Conservation (phyloP, 1,140 invertebrate species). For the Idris sp. region DNA sequence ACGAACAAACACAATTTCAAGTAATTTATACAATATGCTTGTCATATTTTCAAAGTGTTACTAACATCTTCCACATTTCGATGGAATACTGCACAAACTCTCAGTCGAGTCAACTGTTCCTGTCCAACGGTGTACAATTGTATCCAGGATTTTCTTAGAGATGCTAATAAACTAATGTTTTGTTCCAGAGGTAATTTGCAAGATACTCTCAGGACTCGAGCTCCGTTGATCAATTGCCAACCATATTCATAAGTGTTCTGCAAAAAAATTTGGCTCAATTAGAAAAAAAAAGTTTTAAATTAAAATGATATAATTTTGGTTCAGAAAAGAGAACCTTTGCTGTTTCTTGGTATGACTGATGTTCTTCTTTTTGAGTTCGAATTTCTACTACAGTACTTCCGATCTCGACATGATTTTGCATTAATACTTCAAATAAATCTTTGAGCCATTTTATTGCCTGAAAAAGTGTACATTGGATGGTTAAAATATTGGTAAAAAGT, state of each 20-base stretch:
- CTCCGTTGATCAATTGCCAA: conserved; percentile 85
- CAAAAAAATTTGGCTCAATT: no score
- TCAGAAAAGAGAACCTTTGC: no score
- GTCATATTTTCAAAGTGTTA: conserved; percentile 2
- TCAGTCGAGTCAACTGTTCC: conserved; percentile 86
- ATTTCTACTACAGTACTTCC: conserved; percentile 86
- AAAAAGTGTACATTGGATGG: conserved; percentile 79
- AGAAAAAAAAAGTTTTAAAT: conserved; percentile 5
- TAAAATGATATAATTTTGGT: no score
- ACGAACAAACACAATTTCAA: background rate
- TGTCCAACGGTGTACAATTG: conserved; percentile 84
- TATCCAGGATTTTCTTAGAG: conserved; percentile 84
- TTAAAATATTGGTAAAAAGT: no score
- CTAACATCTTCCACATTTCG: conserved; percentile 84
- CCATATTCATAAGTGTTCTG: conserved; percentile 90
- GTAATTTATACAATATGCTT: conserved; percentile 8
- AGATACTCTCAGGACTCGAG: conserved; percentile 85
- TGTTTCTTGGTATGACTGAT: conserved; percentile 87
- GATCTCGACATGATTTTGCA: conserved; percentile 84
- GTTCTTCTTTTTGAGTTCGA: conserved; percentile 85
- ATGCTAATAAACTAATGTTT: conserved; percentile 79
- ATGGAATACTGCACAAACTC: conserved; percentile 88
- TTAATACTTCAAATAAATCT: conserved; percentile 85
- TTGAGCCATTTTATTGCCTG: conserved; percentile 86
- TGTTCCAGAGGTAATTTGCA: conserved; percentile 82